Conservation (phyloP, 64 coral and sea anemone species). For the Montipora cactus region DNA sequence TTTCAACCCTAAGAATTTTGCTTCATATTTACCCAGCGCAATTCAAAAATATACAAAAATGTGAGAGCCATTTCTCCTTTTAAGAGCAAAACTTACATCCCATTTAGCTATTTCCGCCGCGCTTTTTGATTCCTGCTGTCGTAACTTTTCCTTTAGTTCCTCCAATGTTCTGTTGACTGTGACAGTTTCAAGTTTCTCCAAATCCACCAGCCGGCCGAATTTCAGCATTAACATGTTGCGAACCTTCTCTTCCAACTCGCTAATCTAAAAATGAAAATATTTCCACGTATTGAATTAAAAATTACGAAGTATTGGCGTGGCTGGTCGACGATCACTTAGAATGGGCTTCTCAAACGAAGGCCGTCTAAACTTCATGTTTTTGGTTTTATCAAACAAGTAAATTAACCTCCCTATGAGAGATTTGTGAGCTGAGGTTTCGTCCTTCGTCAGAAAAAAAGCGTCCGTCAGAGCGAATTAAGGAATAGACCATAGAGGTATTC, state of each 20-base stretch:
- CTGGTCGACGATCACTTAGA: too few relatives aligned
- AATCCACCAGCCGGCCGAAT: conserved; percentile 94
- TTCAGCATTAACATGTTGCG: conserved; percentile 99
- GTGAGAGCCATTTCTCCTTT: not conserved
- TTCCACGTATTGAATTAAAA: too few relatives aligned
- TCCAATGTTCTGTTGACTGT: conserved; percentile 96
- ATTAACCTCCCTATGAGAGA: not conserved
- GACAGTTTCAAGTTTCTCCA: conserved; percentile 92
- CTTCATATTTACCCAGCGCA: too few relatives aligned
- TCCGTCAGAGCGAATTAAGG: too few relatives aligned
- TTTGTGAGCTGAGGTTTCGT: not conserved
- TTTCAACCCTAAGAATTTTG: too few relatives aligned
- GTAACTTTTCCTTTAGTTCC: conserved; percentile 95
- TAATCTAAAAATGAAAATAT: conserved; percentile 56
- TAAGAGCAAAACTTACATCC: conserved; percentile 74
- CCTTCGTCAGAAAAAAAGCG: too few relatives aligned
- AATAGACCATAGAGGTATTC: too few relatives aligned
- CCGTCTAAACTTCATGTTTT: too few relatives aligned
- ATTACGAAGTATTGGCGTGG: too few relatives aligned
- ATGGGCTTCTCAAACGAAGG: too few relatives aligned
- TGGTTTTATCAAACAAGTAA: not conserved
- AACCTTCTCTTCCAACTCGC: conserved; percentile 96
- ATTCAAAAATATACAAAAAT: too few relatives aligned
- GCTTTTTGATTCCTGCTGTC: conserved; percentile 84
- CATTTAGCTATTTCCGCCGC: conserved; percentile 85